phyloP scores from a whole-genome alignment of 2,888 invertebrate species.

The Coelinius sp. region DNA sequence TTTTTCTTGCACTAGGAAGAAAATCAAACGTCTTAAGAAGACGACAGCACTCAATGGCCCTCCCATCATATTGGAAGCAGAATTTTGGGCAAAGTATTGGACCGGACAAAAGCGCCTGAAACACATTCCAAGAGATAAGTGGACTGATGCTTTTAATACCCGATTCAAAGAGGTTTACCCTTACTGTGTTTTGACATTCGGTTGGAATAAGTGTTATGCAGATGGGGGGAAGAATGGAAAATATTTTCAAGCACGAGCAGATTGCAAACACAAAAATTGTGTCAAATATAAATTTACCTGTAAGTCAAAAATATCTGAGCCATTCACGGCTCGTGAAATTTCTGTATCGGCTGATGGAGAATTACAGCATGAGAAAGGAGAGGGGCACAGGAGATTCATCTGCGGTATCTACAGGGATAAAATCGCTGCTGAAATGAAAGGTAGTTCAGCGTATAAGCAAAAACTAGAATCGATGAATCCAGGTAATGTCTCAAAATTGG shows the following conservation, averaged over 20 bases:
- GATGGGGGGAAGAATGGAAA: not conserved
- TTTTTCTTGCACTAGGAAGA: not conserved
- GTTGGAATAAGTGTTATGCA: not conserved
- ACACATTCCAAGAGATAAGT: not conserved
- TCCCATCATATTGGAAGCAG: not conserved
- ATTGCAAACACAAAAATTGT: conserved; percentile 21
- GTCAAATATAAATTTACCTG: not conserved
- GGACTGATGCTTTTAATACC: not conserved
- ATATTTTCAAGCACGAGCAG: conserved; percentile 9
- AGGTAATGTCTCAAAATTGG: not conserved
- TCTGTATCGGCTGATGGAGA: conserved; percentile 15
- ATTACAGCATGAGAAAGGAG: conserved; percentile 6
- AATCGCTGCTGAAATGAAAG: not conserved
- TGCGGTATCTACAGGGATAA: not conserved
- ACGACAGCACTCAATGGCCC: not conserved
- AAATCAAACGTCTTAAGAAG: not conserved
- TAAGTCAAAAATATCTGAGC: conserved; percentile 1
- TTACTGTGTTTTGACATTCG: not conserved
- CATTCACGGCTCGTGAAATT: not conserved
- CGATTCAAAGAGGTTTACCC: not conserved
- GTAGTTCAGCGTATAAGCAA: not conserved
- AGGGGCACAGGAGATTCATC: conserved; percentile 33
- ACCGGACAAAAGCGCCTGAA: not conserved
- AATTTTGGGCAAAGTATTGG: not conserved
- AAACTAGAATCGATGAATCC: not conserved